Percentiles rank a stretch among this genome's conserved stretches.
Conservation (phyloP, 2,113 vertebrate species). For the Chloebia gouldiae region DNA sequence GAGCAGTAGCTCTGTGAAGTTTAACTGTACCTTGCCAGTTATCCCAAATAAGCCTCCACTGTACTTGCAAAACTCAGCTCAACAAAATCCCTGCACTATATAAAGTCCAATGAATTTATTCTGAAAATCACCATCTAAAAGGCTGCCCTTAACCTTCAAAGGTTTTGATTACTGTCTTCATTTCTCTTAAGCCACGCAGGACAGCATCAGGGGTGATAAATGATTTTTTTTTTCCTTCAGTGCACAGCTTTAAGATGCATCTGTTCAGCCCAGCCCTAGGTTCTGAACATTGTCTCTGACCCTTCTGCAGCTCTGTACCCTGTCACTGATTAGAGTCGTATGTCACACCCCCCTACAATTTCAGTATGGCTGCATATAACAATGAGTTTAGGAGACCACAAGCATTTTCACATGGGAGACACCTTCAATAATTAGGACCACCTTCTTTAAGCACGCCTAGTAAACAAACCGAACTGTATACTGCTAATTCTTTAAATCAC, state of each 20-base stretch:
- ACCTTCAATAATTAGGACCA: not conserved
- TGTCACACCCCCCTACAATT: rapidly evolving
- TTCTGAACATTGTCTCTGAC: not conserved
- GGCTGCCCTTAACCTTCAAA: not conserved
- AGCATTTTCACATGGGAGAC: not conserved
- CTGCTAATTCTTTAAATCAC: not conserved
- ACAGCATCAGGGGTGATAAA: not conserved
- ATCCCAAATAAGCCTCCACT: not conserved
- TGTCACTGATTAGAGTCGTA: not conserved
- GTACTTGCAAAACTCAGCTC: not conserved
- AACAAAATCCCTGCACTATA: not conserved
- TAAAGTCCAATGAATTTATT: not conserved
- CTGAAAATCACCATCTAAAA: not conserved
- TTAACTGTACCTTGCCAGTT: not conserved
- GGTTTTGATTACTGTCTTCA: not conserved
- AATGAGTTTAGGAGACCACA: not conserved
- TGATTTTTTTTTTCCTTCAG: not conserved
- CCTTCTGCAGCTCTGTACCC: not conserved
- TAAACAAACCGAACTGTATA: not conserved
- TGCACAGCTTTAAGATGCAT: not conserved
- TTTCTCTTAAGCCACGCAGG: not conserved
- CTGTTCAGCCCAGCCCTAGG: not conserved
- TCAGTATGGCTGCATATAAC: not conserved
- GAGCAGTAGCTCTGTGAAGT: not conserved
- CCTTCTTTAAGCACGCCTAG: not conserved